phyloP scores from a whole-genome alignment of 2,113 vertebrate species.

The Hyperoodon ampullatus region DNA sequence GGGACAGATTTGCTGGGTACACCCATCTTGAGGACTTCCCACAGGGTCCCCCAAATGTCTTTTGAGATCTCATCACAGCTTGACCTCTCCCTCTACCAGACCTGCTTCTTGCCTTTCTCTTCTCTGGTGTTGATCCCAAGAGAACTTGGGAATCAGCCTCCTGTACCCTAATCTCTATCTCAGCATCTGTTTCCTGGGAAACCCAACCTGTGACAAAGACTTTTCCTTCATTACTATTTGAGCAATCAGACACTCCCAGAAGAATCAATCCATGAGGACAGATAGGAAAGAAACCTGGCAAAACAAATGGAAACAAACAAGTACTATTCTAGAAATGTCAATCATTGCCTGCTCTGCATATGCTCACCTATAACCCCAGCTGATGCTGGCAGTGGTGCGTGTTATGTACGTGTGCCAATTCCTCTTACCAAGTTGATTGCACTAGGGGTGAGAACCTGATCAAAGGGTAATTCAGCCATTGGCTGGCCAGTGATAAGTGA shows the following conservation, averaged over 20 bases:
- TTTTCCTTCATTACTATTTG: neutral
- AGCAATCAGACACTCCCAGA: neutral
- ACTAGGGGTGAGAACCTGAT: neutral
- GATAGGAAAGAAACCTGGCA: neutral
- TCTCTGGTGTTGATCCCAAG: neutral
- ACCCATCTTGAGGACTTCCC: neutral
- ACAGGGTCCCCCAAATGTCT: neutral
- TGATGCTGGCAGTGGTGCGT: neutral
- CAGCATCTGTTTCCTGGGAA: neutral
- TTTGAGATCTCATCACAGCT: neutral
- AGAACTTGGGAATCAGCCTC: neutral
- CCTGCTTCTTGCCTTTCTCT: neutral
- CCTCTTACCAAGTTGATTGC: neutral
- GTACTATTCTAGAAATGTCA: neutral
- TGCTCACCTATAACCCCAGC: neutral
- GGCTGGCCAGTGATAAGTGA: neutral
- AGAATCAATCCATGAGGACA: neutral
- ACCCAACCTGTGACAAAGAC: neutral
- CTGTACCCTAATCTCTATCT: neutral
- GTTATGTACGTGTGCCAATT: neutral
- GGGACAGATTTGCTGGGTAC: neutral
- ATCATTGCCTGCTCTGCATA: neutral
- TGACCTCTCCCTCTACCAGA: neutral
- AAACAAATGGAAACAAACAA: neutral
- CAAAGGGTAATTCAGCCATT: neutral